These are phyloP conservation scores for Arctopsyche grandis DNA, from an alignment of 1,140 invertebrate species.

Conservation along the genomic window DNA sequence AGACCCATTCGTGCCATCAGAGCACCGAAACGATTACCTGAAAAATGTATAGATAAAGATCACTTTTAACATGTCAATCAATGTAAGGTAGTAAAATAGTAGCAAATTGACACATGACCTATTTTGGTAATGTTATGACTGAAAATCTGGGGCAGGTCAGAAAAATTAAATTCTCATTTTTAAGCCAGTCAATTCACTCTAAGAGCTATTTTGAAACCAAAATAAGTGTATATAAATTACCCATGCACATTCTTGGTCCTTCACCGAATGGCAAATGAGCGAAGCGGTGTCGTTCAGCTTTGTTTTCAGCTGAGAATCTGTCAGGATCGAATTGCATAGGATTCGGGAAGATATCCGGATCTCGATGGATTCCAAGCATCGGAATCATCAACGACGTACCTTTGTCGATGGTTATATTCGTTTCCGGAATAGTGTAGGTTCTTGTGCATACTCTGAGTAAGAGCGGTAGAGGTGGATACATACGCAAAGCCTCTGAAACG, in stretches of 20 bases:
- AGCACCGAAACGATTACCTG: constrained; percentile 50
- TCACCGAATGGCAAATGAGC: constrained; percentile 52
- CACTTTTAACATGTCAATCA: not conserved
- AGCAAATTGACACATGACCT: constrained; percentile 3
- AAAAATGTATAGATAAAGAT: constrained; percentile 10
- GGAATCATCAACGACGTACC: constrained; percentile 61
- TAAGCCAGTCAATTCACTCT: no score
- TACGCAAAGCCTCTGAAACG: constrained; percentile 65
- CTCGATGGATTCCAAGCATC: constrained; percentile 68
- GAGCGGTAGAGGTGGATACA: constrained; percentile 67
- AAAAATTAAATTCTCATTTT: no score
- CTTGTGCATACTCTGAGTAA: constrained; percentile 59
- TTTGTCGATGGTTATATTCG: constrained; percentile 61
- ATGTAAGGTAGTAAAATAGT: not conserved
- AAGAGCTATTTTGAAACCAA: no score
- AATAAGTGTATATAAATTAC: constrained; percentile 56
- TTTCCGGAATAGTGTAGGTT: constrained; percentile 61
- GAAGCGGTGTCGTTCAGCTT: constrained; percentile 46
- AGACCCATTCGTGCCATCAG: constrained; percentile 53
- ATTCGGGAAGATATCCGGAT: constrained; percentile 67
- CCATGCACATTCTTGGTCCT: constrained; percentile 53
- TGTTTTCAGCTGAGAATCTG: constrained; percentile 52
- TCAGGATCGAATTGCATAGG: constrained; percentile 55
- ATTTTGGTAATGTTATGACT: not conserved
- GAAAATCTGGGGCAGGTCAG: no score